Base-by-base conservation (phyloP, 2,113 vertebrate genomes). In the Hyperopisus bebe region DNA sequence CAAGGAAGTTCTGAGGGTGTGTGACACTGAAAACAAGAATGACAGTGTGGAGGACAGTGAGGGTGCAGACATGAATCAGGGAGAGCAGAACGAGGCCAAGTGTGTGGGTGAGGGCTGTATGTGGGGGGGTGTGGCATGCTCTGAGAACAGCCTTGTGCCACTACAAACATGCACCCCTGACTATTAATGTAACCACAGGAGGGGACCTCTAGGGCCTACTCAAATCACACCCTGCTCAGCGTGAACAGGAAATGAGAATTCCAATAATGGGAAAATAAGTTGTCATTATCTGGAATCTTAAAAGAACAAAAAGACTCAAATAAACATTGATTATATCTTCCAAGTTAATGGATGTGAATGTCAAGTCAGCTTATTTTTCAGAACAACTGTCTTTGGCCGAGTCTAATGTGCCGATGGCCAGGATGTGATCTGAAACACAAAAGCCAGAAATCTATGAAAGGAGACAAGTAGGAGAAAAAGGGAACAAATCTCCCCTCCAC, bases 221-320 rank as follows among this genome's bases (percentile, higher is more conserved):
- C 86, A 92, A 91, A 94, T 93, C 91, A 90, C 92, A 91, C 92
- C 94, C 91, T 88, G 85, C 83, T 93, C 90, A 88, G 91, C 90
- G 91, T 91, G 92, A 90, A 92, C 92, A 95, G 95, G 94, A 96
- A 95, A 96, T 94, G 91, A 95, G 93, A 95, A 92, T 91, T 92
- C 91, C 91, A 55, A 91, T 91, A 93, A 93, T 86, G 88, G 66
- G 92, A 93, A 93, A 88, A 92, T 91, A 90, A 89, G 92, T 90
- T 88, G 70, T 88, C 91, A 93, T 93, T 92, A 92, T 92, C 88
- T 93, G 91, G 92, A 94, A 92, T 92, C 88, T 90, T 91, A 89
- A 55, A 10, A 62, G 51, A 35, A 53, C 62, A 70, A 82, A 21
- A 89, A 93, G 94, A 94, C 90, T 80, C 89, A 95, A 95, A 95